These are phyloP conservation scores for Cryptoblepharus egeriae DNA, from an alignment of 2,797 vertebrate species.

Conservation along the genomic window DNA sequence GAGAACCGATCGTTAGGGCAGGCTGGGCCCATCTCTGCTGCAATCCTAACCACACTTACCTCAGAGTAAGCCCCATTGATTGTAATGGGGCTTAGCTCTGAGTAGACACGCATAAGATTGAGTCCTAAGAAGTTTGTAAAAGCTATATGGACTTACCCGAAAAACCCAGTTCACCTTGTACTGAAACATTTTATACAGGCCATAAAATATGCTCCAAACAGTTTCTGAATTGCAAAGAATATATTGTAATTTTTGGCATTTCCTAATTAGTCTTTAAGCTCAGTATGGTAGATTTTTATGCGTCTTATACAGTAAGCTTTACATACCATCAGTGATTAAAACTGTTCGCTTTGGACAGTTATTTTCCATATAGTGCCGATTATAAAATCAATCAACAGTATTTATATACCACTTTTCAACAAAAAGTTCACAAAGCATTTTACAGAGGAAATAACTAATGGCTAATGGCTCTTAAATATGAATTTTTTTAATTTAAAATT, in stretches of 20 bases:
- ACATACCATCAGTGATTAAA: background rate
- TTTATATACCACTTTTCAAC: no score
- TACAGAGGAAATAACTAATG: no score
- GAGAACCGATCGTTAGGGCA: no score
- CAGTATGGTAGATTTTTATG: background rate
- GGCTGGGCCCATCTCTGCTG: no score
- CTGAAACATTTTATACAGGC: background rate
- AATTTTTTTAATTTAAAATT: conserved; percentile 13
- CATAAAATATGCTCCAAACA: background rate
- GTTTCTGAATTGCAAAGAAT: background rate
- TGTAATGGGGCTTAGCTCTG: no score
- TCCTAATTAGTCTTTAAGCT: background rate
- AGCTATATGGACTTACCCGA: background rate
- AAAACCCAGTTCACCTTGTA: background rate
- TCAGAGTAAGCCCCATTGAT: no score
- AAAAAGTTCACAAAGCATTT: no score
- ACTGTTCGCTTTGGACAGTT: background rate
- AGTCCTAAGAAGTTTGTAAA: background rate
- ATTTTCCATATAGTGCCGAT: background rate
- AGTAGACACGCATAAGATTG: no score
- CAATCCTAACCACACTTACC: no score
- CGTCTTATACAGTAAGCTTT: background rate
- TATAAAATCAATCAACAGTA: conserved; percentile 11
- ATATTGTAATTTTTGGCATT: background rate
- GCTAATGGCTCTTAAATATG: no score